A percentile compares a stretch with the other conserved stretches of the same genome.
Conservation (phyloP, 23 tunicate genomes). For the Aplidium turbinatum region DNA sequence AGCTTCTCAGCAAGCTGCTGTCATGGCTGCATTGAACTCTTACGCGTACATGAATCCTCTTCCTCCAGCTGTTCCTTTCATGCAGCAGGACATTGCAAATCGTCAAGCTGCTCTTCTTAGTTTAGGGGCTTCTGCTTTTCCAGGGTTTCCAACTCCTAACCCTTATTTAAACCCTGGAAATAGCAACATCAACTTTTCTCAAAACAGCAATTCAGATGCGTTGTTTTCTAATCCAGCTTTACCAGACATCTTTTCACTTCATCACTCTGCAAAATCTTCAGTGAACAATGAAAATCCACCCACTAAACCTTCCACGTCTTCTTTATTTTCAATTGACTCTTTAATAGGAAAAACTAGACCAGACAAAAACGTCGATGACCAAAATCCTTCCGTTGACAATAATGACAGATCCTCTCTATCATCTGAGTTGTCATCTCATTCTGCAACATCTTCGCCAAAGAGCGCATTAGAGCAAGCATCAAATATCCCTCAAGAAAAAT, state of each 20-base stretch:
- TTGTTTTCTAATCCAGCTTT: not conserved
- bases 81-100: constrained; percentile 20
- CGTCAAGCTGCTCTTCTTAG: constrained; percentile 48
- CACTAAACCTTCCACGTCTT: constrained; percentile 4
- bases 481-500: too few relatives aligned
- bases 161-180: constrained; percentile 25
- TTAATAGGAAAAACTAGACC: constrained; percentile 7
- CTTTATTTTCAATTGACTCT: constrained; percentile 27
- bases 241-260: constrained; percentile 15
- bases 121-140: constrained; percentile 29
- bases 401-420: not conserved
- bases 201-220: constrained; percentile 2
- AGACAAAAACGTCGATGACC: not conserved
- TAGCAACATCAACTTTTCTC: not conserved
- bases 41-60: constrained; percentile 56
- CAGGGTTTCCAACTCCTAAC: constrained; percentile 13
- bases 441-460: constrained; percentile 14
- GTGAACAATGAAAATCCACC: not conserved
- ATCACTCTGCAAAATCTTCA: too few relatives aligned
- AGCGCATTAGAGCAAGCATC: too few relatives aligned
- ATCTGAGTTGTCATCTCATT: not conserved
- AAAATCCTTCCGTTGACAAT: not conserved
- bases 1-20: constrained; percentile 52
- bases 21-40: constrained; percentile 63
- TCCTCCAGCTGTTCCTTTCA: constrained; percentile 33